A percentile compares a stretch with the other conserved stretches of the same genome.
Evolutionary conservation across 2,888 invertebrate species (phyloP).

Genomic region (Pammene fasciana): DNA sequence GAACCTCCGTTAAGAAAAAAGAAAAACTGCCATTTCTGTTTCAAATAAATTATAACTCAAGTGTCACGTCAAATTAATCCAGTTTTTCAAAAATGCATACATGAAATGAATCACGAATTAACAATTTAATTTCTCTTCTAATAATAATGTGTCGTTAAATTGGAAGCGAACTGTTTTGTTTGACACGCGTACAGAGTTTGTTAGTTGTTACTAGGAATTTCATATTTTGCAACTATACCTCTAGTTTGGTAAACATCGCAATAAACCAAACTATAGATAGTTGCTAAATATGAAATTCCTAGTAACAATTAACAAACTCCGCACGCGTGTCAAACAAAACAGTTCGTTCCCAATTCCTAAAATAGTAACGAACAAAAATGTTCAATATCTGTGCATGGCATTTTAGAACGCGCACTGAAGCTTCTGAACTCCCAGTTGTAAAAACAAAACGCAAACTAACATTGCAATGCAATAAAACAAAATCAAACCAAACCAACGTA

Average conservation of each 20-base stretch:
- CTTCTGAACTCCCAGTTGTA: background rate
- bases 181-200: background rate
- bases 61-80: too few species aligned
- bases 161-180: background rate
- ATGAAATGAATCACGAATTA: too few species aligned
- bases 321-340: background rate
- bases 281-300: too few species aligned
- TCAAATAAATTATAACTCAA: too few species aligned
- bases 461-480: slow-evolving; percentile 1
- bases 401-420: background rate
- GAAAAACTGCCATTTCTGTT: too few species aligned
- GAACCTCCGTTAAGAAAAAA: too few species aligned
- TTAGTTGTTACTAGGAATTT: background rate
- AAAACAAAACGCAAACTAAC: slow-evolving; percentile 27
- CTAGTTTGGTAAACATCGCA: too few species aligned
- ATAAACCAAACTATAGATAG: too few species aligned
- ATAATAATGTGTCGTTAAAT: background rate
- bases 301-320: background rate
- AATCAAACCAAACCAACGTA: slow-evolving; percentile 16
- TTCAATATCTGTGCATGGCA: slow-evolving; percentile 9
- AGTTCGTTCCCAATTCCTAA: background rate
- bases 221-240: too few species aligned
- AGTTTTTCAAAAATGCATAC: too few species aligned
- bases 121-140: too few species aligned
- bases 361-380: background rate